Evolutionary conservation across 53 echinoderm and acorn worm genomes (phyloP), one percentile per base, ranked within the genome.

Genomic region (Zoroaster sp.): DNA sequence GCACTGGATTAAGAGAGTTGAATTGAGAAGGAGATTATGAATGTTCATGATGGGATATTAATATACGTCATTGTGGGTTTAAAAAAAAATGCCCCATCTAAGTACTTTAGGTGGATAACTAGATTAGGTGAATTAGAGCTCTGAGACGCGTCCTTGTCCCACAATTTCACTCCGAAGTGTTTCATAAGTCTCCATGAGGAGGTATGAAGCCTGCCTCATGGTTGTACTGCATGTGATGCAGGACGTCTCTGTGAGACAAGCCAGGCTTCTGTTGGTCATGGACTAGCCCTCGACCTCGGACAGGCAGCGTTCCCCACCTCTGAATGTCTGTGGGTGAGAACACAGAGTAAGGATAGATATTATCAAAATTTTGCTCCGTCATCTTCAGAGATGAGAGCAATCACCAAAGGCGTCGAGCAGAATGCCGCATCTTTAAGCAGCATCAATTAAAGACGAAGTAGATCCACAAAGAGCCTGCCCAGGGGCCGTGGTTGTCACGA

Each of bases 151-250:
- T 93, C 91, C 83, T 92, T 86, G 45, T 97, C 97, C 9, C 95
- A 95, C 67, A 92, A 97, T 34, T 90, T 74, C 54, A 94, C 92
- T 47, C 95, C 74, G 1, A 95, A 81, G 32, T 95, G 72, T 34
- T 89, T 91, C 40, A 95, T 95, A 30, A 97, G n/a, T 94, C 82
- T 97, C 97, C 97, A 97, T 97, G 15, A 97, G 91, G 4, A 97
- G 92, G 40, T 97, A 95, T 49, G 95, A 97, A 25, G 97, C 97
- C 97, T 0, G 97, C 95, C 93, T 97, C 97, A 1, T 95, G 95
- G 74, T 97, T 97, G 87, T 97, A 95, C 72, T 92, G 91, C 97
- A 97, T 97, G 89, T 95, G 95, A 74, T 97, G 95, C 5, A 94
- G 97, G 8, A 97, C 94, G 11, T 95, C 95, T 92, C 95, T 92